Conservation (phyloP, 1,140 invertebrate species). For the Phthorimaea operculella region DNA sequence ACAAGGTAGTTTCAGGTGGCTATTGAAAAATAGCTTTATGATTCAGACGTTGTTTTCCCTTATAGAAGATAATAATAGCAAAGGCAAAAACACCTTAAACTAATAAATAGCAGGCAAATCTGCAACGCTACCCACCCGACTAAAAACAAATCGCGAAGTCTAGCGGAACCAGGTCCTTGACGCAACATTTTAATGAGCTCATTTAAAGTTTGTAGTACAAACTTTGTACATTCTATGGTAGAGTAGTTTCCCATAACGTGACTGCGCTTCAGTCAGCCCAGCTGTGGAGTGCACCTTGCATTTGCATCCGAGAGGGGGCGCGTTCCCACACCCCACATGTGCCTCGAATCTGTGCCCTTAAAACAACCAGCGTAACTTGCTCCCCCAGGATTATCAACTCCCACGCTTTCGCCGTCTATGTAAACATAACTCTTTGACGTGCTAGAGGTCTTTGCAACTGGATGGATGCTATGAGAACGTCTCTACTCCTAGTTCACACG, state of each 20-base stretch:
- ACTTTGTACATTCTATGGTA: background rate
- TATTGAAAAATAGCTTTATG: too few species aligned
- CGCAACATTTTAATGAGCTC: background rate
- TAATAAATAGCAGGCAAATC: too few species aligned
- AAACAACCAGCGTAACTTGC: conserved; percentile 17
- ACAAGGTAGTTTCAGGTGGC: too few species aligned
- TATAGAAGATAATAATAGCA: too few species aligned
- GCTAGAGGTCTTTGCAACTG: conserved; percentile 17
- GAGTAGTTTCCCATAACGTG: background rate
- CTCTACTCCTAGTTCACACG: conserved; percentile 26
- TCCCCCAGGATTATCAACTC: conserved; percentile 6
- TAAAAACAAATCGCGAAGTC: background rate
- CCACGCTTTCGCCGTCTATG: background rate
- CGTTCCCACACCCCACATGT: conserved; percentile 33
- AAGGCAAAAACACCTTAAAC: too few species aligned
- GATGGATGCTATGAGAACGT: conserved; percentile 26
- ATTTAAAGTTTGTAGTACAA: conserved; percentile 5
- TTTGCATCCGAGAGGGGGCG: conserved; percentile 21
- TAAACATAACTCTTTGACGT: conserved; percentile 13
- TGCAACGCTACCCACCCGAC: too few species aligned
- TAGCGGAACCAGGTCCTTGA: conserved; percentile 1
- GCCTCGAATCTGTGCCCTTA: conserved; percentile 19
- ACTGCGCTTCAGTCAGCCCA: background rate
- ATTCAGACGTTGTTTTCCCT: too few species aligned
- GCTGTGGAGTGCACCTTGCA: conserved; percentile 23